These are phyloP conservation scores for Neotoma lepida DNA, from an alignment of 2,113 vertebrate species.

Conservation along the genomic window DNA sequence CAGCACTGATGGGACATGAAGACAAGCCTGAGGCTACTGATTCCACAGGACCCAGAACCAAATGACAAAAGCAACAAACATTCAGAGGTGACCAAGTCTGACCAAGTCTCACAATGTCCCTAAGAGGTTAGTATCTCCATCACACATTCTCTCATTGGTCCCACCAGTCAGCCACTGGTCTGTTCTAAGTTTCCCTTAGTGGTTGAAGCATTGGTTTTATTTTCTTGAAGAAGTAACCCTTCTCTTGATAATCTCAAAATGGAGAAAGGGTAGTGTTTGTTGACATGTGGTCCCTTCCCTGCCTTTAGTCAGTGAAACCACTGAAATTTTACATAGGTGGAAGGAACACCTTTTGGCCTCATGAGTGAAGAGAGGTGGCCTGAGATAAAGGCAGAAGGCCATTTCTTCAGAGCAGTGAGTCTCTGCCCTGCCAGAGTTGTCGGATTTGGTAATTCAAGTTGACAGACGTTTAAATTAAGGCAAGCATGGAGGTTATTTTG, in stretches of 20 bases:
- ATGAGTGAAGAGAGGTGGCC: not conserved
- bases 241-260: not conserved
- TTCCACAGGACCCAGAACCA: not conserved
- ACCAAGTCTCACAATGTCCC: not conserved
- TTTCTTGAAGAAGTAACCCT: not conserved
- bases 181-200: not conserved
- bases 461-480: conserved; percentile 50
- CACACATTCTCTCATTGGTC: not conserved
- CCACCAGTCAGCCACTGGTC: not conserved
- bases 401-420: not conserved
- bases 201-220: not conserved
- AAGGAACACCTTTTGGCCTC: too few species aligned
- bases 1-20: not conserved
- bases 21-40: not conserved
- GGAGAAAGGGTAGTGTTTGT: not conserved
- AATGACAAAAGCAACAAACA: not conserved
- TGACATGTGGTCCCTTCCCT: not conserved
- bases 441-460: not conserved
- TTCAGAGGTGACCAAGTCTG: not conserved
- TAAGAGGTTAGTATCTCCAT: fast-evolving
- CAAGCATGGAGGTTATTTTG: not conserved
- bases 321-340: not conserved
- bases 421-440: not conserved
- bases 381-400: not conserved
- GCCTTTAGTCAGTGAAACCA: not conserved